These are phyloP conservation scores for Arion vulgaris DNA, from an alignment of 1,140 invertebrate genomes.

Conservation along the genomic window DNA sequence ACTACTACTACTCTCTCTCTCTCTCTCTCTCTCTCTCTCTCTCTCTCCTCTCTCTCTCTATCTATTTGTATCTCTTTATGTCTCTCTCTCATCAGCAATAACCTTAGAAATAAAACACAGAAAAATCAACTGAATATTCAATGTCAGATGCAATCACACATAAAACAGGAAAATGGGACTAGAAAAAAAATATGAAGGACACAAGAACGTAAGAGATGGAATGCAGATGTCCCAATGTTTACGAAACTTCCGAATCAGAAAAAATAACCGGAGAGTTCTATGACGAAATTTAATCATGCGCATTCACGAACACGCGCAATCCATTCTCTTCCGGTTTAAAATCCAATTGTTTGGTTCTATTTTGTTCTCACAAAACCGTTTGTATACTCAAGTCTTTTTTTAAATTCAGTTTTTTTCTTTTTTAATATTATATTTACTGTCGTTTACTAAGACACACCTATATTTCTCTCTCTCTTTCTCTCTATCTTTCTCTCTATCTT, in stretches of 20 bases:
- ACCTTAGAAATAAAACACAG: no score
- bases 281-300: not conserved
- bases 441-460: no score
- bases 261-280: not conserved
- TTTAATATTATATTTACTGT: not conserved
- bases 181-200: not conserved
- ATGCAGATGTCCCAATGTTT: not conserved
- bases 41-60: not conserved
- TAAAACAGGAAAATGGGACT: not conserved
- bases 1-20: not conserved
- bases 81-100: no score
- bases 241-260: constrained; percentile 2
- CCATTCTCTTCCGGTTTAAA: not conserved
- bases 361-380: not conserved
- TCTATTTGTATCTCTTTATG: no score
- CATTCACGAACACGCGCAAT: not conserved
- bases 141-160: no score
- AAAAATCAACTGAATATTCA: no score
- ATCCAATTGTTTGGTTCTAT: not conserved
- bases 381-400: not conserved
- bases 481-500: no score
- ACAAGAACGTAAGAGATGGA: not conserved
- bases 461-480: no score
- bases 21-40: not conserved
- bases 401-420: not conserved